These are phyloP conservation scores for Hemibagrus wyckioides DNA, from an alignment of 2,113 vertebrate species.

Conservation along the genomic window DNA sequence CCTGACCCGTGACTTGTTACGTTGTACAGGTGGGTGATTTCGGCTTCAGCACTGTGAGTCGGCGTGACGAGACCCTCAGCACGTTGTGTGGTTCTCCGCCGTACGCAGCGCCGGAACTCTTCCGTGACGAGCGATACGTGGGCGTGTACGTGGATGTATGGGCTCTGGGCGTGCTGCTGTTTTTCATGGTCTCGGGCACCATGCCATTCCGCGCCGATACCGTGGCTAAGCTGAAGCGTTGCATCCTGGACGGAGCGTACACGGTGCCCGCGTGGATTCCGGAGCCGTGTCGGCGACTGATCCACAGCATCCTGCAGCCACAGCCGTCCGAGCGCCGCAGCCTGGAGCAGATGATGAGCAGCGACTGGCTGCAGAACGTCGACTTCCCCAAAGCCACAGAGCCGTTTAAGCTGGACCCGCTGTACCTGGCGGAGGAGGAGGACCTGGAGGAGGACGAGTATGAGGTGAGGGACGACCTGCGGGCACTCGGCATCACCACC, in stretches of 20 bases:
- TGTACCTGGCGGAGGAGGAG: slow-evolving; percentile 79
- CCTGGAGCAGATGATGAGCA: slow-evolving; percentile 85
- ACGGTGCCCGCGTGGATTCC: slow-evolving; percentile 80
- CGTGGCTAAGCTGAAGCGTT: slow-evolving; percentile 90
- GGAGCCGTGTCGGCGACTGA: slow-evolving; percentile 83
- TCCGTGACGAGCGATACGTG: slow-evolving; percentile 88
- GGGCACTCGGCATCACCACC: slow-evolving; percentile 84
- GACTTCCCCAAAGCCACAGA: slow-evolving; percentile 84
- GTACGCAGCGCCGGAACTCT: slow-evolving; percentile 93
- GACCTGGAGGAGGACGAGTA: slow-evolving; percentile 81
- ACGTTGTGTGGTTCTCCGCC: slow-evolving; percentile 97
- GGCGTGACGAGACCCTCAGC: slow-evolving; percentile 85
- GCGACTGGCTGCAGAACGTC: slow-evolving; percentile 87
- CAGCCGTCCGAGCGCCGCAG: slow-evolving; percentile 80
- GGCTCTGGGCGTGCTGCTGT: slow-evolving; percentile 92
- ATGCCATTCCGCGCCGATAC: slow-evolving; percentile 97
- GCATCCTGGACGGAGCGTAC: slow-evolving; percentile 89
- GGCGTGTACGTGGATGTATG: slow-evolving; percentile 90
- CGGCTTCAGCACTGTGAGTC: slow-evolving; percentile 93
- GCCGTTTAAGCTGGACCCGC: slow-evolving; percentile 86
- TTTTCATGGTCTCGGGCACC: slow-evolving; percentile 87
- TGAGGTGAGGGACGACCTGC: slow-evolving; percentile 81
- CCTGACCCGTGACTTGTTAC: background rate
- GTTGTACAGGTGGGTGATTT: slow-evolving; percentile 82
- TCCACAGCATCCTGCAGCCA: slow-evolving; percentile 84